Base-by-base conservation (phyloP, 2,888 invertebrate genomes). In the Gortyna flavago region DNA sequence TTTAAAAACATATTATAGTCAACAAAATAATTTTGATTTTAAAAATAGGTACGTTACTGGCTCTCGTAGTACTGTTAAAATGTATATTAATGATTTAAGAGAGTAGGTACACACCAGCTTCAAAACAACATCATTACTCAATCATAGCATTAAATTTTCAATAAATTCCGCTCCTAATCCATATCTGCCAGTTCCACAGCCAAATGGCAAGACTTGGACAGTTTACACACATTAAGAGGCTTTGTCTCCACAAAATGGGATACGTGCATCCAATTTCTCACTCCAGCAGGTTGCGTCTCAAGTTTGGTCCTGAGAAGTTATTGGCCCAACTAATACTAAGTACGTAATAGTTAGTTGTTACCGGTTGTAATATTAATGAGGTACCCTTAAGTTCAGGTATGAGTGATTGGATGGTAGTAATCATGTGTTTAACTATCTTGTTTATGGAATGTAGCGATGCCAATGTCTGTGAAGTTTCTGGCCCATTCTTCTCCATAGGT, bases 121-220 rank as follows among this genome's bases (percentile, higher is more conserved):
- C 21, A 1, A 21, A 62, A 81, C 21, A 38, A 44, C 18, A 32
- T 16, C 3, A 81, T 68, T 57, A 75, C 64, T 71, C 59, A 75
- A 67, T 75, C 64, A 61, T 57, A 44, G 57, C 62, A 67, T 51
- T 67, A 69, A 59, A 64, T 72, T 79, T 79, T 84, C 72, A 79
- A 76, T 76, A 80, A 38, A 77, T 77, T 70, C 41, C 44, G n/a
- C 65, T 78, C 41, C 68, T 75, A 77, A 76, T 66, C 85, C 62
- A 32, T 82, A 21, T 80, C 51, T 77, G 38, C 62, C 44, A 89
- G 89, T 92, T 89, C 88, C 89, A 92, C 89, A 89, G 88, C 91
- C 88, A 90, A 94, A 95, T 93, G 93, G 93, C 88, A 86, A 83
- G 92, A 95, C 94, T 95, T 95, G 93, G 94, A 94, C 93, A 95